Evolutionary conservation across 2,797 vertebrate species (phyloP), one percentile per base, ranked within the genome.

Genomic region (Acanthurus leucopareius): DNA sequence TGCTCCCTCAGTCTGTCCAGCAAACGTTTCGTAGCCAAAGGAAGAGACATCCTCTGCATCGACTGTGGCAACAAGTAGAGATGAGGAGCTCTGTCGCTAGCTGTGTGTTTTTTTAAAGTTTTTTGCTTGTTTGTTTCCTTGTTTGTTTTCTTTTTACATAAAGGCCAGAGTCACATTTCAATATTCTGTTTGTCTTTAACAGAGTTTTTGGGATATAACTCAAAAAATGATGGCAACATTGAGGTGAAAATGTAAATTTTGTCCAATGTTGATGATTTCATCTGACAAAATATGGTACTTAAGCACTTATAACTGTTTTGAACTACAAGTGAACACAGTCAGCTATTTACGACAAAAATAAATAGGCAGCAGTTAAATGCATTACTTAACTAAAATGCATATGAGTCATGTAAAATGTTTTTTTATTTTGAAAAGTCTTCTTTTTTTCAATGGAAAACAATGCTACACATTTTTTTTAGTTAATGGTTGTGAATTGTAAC

Each of bases 1-100:
- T 99, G 98, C 91, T 97, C 97, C 82, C 90, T 97, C 85, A 96
- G 95, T 54, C 93, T 99, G 93, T 94, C 97, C 88, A 97, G 97
- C 93, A 99, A 98, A 94, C 96, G 95, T 13, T 99, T 99, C 59
- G 95, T 99, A 59, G 91, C 94, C 84, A 95, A 97, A 5, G 92
- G 93, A 3, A 94, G 94, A 86, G 96, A 97, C 88, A 92, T 98
- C 92, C 96, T 98, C 92, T 99, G 98, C 87, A 76, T 96, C 13
- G 96, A 97, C 88, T 99, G 98, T 62, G 95, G 95, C 90, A 95
- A 97, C 93, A 97, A 97, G 91, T 92, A 97, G 92, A 95, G 94
- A 94, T 44, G 16, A n/a, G 64, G 4, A 7, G 15, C 32, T 8
- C 1, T 6, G 2, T 20, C 35, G 6, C 7, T 4, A 6, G 28